Base-by-base conservation (phyloP, 2,113 vertebrate genomes). In the Pungitius pungitius region DNA sequence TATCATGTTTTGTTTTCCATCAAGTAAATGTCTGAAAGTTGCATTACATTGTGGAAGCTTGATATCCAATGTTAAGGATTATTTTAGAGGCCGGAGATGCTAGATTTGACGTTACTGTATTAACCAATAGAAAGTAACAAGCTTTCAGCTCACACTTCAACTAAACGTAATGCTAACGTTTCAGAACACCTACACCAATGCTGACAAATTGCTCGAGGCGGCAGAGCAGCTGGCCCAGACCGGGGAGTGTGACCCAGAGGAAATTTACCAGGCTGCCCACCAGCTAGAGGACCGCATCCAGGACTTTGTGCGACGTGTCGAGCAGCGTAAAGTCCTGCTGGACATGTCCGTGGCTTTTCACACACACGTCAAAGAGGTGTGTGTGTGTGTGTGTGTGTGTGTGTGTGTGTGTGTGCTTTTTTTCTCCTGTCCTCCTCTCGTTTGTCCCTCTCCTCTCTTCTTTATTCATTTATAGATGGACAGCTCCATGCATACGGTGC, bases 291-390 rank as follows among this genome's bases (percentile, higher is more conserved):
- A 99, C 87, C 93, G 97, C 62, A 99, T 99, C 80, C 98, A 99
- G 91, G 98, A 99, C 88, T 99, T 99, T 73, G 98, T 99, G 30
- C 92, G 97, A n/a, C 95, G 98, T 0, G 98, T 99, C 0, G 97
- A 99, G 82, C 97, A 98, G n/a, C 95, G 98, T 12, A 99, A 99
- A 92, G 93, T 97, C 83, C 92, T 99, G 10, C 90, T 99, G 82
- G 97, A 99, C 92, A 99, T 99, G 97, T 99, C 98, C 0, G 98
- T 99, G 66, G 96, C 97, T 49, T 99, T 99, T 79, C 98, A 99
- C 85, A 98, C 97, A 0, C 98, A 99, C 0, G 97, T 97, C 51
- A 99, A 99, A 90, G 98, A 99, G 96, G 98, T 97, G 80, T 88
- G 90, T 80, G 2, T 11, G n/a, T n/a, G n/a, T n/a, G n/a, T n/a